phyloP scores from a whole-genome alignment of 2,797 vertebrate genomes.

The Xenops minutus region DNA sequence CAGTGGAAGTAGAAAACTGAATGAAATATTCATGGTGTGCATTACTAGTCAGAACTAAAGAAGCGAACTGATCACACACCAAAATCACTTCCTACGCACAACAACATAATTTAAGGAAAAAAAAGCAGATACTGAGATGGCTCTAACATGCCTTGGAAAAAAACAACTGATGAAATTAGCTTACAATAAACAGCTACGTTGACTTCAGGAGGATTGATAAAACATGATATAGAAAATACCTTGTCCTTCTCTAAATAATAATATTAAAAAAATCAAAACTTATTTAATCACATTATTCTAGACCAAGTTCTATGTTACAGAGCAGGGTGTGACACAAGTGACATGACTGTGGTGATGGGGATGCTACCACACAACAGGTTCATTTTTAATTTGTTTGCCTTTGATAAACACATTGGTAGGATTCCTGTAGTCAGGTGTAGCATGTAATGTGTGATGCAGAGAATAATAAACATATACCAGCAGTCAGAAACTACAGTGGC shows the following conservation, averaged over 20 bases:
- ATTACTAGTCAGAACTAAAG: neutral
- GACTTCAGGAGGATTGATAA: neutral
- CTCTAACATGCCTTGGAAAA: neutral
- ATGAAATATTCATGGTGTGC: neutral
- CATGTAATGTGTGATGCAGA: fast-evolving
- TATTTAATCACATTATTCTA: neutral
- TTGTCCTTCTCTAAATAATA: neutral
- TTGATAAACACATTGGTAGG: neutral
- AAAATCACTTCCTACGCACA: neutral
- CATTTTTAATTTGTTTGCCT: neutral
- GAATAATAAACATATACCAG: neutral
- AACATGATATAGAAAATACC: neutral
- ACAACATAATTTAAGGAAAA: neutral
- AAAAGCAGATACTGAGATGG: neutral
- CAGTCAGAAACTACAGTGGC: neutral
- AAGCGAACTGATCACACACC: neutral
- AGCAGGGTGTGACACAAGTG: neutral
- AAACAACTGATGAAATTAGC: neutral
- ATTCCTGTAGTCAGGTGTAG: neutral
- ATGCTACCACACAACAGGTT: neutral
- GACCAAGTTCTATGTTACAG: neutral
- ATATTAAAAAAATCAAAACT: neutral
- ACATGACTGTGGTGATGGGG: neutral
- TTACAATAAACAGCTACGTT: neutral
- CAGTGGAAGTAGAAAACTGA: constrained; percentile 26